Percentiles rank a stretch among this genome's conserved stretches.
These are phyloP conservation scores for Yponomeuta evonymella DNA, from an alignment of 2,888 invertebrate genomes.

Conservation along the genomic window DNA sequence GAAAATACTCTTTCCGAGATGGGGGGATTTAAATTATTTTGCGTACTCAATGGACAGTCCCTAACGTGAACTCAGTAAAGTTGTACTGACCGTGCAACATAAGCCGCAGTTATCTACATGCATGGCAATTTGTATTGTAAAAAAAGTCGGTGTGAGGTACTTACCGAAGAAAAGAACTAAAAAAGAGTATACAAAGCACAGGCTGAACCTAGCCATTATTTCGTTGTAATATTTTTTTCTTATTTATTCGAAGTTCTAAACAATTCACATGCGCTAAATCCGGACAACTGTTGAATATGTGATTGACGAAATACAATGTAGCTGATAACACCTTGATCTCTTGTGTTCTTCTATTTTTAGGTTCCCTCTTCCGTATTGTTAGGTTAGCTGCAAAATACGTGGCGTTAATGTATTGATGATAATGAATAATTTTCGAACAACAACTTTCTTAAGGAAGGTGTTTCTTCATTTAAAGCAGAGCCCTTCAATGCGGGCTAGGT, in stretches of 20 bases:
- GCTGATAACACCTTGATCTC: background rate
- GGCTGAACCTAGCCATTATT: background rate
- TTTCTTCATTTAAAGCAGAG: no score
- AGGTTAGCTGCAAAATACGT: background rate
- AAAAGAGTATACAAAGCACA: background rate
- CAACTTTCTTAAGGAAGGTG: no score
- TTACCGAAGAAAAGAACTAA: background rate
- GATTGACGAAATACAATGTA: background rate
- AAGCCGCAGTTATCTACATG: no score
- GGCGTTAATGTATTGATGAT: no score
- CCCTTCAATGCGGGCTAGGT: no score
- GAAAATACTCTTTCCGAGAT: no score
- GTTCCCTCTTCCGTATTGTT: background rate
- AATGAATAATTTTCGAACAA: no score
- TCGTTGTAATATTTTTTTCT: background rate
- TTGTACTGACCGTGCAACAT: no score
- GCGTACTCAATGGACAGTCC: no score
- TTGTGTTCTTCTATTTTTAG: background rate
- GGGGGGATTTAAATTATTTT: no score
- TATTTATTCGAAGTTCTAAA: background rate
- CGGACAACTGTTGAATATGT: background rate
- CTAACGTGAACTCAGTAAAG: no score
- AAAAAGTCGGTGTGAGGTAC: background rate
- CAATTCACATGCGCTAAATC: background rate
- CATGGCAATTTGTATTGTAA: no score